Evolutionary conservation across 2,113 vertebrate genomes (phyloP), one percentile per base, ranked within the genome.

Genomic region (Gavialis gangeticus): DNA sequence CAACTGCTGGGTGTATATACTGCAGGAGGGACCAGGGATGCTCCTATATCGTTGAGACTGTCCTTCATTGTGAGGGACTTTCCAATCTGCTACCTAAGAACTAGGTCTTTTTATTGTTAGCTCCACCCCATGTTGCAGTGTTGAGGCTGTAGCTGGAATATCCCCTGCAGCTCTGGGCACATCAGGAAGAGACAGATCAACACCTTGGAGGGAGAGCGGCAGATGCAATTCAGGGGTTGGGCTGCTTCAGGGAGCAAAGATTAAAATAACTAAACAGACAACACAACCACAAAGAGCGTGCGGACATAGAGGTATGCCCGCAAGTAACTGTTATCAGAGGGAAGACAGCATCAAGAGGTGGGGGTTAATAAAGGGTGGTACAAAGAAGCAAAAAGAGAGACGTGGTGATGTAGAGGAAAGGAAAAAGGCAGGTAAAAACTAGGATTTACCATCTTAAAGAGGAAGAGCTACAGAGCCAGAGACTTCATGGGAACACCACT

Each of bases 271-370:
- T 24, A 0, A 1, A 13, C 55, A 13, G 17, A 60, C 56, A 55
- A 57, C 67, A 13, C 12, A 71, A 73, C 64, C 63, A 66, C 2
- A 25, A 46, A 64, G 58, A 2, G 16, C 55, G 28, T 0, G 46
- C 21, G 57, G 7, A 30, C 16, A 3, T 0, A 22, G 60, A 55
- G 66, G 75, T 13, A 4, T 0, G 8, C 30, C 22, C 3, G 69
- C 34, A 73, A 59, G 64, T 24, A 54, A 1, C 7, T 1, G 76
- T 55, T 25, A 34, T 10, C 62, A 17, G 82, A 79, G 55, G 71
- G 77, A 7, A 4, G 10, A 10, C 1, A 28, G 88, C 88, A 80
- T 79, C 79, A 37, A 37, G 81, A 30, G 63, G 69, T 81, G 78
- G 88, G 56, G 30, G 37, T 64, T 24, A 75, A 82, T 34, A 7